These are phyloP conservation scores for Drosophila guanche DNA, from an alignment of 1,140 invertebrate species.

Conservation along the genomic window DNA sequence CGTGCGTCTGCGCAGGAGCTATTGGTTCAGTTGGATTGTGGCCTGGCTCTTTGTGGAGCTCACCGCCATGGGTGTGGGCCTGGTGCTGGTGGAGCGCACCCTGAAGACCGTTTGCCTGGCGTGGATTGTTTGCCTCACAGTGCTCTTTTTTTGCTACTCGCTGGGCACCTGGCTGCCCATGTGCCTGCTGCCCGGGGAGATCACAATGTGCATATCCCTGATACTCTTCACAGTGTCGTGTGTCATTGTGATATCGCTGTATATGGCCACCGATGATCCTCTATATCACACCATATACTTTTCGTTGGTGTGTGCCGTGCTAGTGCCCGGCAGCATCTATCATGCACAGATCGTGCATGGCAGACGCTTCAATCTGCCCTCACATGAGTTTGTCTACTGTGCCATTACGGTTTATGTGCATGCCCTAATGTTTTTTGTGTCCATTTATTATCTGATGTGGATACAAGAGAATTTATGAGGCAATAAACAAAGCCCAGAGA, in stretches of 20 bases:
- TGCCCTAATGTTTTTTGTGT: conserved; percentile 31
- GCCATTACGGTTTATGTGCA: conserved; percentile 29
- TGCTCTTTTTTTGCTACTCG: conserved; percentile 9
- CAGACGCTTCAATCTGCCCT: conserved; percentile 14
- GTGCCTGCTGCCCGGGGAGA: conserved; percentile 32
- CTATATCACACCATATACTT: conserved; percentile 21
- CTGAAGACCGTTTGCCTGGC: not conserved
- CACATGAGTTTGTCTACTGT: conserved; percentile 15
- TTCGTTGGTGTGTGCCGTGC: not conserved
- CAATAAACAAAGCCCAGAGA: too few relatives aligned
- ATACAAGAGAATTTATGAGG: not conserved
- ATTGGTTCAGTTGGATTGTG: conserved; percentile 9
- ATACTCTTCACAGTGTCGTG: not conserved
- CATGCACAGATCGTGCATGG: conserved; percentile 35
- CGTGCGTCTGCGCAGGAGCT: not conserved
- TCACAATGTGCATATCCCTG: not conserved
- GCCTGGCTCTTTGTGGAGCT: conserved; percentile 18
- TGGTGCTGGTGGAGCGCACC: conserved; percentile 11
- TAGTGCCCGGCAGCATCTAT: conserved; percentile 16
- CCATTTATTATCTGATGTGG: conserved; percentile 19
- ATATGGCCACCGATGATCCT: not conserved
- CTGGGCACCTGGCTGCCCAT: conserved; percentile 28
- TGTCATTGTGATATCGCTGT: conserved; percentile 14
- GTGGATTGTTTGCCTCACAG: not conserved
- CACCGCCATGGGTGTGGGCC: not conserved